Base-by-base conservation (phyloP, 1,140 invertebrate genomes). In the Pararge aegeria region DNA sequence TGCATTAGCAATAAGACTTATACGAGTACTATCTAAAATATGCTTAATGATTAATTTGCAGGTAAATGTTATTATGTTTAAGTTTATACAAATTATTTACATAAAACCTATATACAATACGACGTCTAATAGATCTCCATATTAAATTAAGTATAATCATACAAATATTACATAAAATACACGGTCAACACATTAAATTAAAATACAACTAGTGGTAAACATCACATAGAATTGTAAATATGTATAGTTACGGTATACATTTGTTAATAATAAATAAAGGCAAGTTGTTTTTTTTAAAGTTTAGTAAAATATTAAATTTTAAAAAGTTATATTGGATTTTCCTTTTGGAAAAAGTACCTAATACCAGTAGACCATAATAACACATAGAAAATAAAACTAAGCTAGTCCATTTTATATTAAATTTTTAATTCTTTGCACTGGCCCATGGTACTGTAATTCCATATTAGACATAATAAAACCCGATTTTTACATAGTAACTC, bases 181-280 rank as follows among this genome's bases (percentile, higher is more conserved):
- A 48, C 46, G 55, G 34, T 64, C 77, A 63, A 55, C 67, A 71
- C 59, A 61, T 63, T 55, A 57, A 64, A 58, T 61, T 66, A 65
- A 46, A 58, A 57, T 62, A 66, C 50, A 75, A 75, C 75, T 87
- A 85, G 70, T 85, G 84, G 84, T 85, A 80, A 87, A 79, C 80
- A 80, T 87, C 66, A 64, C 60, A 57, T 66, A 63, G 51, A 53
- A 57, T 55, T 13, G 42, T 44, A 52, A 53, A 18, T 42, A 42
- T n/a, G 0, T 34, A 12, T 12, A 34, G 3, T 12, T 34, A 34
- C 7, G 24, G 24, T 24, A 6, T 34, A 6, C 10, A 3, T 34
- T n/a, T 34, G 30, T 34, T 12, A 10, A 10, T 6, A 2, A 1
- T 34, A 34, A 7, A 24, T 24, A 24, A 24, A 24, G 3, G 24